Percentiles rank a stretch among this genome's conserved stretches.
Evolutionary conservation across 2,888 invertebrate genomes (phyloP).

Genomic region (Keiferia lycopersicella): DNA sequence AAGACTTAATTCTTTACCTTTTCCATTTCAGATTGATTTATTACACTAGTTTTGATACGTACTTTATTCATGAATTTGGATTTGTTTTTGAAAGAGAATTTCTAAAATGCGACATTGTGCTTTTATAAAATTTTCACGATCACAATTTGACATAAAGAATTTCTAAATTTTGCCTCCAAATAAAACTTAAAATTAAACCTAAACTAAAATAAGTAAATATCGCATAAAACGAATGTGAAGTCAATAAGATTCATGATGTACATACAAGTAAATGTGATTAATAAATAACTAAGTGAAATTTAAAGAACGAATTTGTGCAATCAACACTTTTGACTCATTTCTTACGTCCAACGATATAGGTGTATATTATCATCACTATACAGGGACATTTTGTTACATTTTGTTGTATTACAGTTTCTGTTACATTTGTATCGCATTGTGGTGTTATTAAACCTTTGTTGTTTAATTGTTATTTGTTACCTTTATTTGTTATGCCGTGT

Average conservation of each 20-base stretch:
- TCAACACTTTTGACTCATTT: not conserved
- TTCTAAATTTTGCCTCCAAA: not conserved
- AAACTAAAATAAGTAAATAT: constrained; percentile 8
- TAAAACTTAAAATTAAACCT: constrained; percentile 9
- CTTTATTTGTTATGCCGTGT: too few relatives aligned
- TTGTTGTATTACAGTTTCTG: too few relatives aligned
- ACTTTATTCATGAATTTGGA: too few relatives aligned
- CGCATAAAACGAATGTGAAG: not conserved
- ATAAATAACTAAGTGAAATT: not conserved
- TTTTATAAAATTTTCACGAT: not conserved
- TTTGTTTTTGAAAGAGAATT: too few relatives aligned
- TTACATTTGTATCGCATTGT: too few relatives aligned
- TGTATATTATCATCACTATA: too few relatives aligned
- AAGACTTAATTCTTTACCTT: too few relatives aligned
- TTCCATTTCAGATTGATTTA: too few relatives aligned
- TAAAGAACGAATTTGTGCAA: not conserved
- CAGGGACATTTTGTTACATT: too few relatives aligned
- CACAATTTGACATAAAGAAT: not conserved
- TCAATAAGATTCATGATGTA: constrained; percentile 8
- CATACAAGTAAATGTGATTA: constrained; percentile 3
- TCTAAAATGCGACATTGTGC: not conserved
- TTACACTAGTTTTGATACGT: too few relatives aligned
- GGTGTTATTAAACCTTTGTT: too few relatives aligned
- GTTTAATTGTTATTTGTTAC: too few relatives aligned
- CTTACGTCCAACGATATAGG: not conserved